Evolutionary conservation across 2,797 vertebrate species (phyloP).

Genomic region (Sylvia borin): DNA sequence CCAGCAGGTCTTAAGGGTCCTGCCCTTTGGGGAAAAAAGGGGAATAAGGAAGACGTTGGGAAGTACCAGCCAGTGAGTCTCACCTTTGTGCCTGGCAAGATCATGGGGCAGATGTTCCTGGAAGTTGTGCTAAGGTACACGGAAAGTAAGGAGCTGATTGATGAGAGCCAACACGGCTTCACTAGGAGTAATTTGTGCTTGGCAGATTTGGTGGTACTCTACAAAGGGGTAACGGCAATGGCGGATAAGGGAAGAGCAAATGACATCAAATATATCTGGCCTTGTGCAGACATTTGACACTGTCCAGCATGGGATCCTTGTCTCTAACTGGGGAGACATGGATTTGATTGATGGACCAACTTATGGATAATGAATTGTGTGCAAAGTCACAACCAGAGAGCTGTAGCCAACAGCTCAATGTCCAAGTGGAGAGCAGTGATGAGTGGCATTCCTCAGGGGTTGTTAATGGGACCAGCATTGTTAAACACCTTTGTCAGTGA

Average conservation of each 20-base stretch:
- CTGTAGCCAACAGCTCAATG: background rate
- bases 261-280: background rate
- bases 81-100: background rate
- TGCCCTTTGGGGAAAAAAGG: background rate
- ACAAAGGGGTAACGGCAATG: accelerated
- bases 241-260: background rate
- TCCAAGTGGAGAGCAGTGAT: background rate
- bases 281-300: background rate
- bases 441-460: background rate
- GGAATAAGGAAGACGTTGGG: background rate
- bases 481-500: background rate
- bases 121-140: background rate
- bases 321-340: background rate
- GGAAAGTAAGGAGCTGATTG: background rate
- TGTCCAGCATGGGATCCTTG: background rate
- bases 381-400: background rate
- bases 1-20: background rate
- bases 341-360: background rate
- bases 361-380: too few species aligned
- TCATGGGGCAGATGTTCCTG: background rate
- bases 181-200: background rate
- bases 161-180: background rate
- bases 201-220: background rate
- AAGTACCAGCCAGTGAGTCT: background rate
- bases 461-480: background rate